phyloP scores from a whole-genome alignment of 2,113 vertebrate genomes.

The Dromiciops gliroides region DNA sequence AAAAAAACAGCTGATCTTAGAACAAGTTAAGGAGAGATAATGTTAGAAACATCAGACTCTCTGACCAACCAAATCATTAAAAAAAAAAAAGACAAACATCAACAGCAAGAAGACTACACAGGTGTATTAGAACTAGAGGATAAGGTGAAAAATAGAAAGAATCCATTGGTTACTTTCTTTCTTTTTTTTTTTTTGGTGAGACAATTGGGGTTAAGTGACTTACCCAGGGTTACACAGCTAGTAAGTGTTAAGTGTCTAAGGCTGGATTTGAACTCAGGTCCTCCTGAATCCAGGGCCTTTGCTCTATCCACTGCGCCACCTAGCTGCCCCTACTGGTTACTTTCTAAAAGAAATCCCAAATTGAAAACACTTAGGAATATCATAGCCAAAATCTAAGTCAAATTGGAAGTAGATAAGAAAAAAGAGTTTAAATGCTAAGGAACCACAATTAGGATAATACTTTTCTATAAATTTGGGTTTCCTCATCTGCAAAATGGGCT shows the following conservation, averaged over 20 bases:
- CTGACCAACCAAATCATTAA: not conserved
- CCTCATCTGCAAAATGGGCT: not conserved
- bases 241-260: too few species aligned
- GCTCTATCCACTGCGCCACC: too few species aligned
- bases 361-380: not conserved
- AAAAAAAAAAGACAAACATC: not conserved
- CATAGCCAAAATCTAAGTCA: not conserved
- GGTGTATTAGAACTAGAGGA: not conserved
- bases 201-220: too few species aligned
- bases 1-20: not conserved
- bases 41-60: not conserved
- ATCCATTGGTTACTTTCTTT: not conserved
- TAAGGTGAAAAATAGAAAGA: not conserved
- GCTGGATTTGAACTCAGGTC: too few species aligned
- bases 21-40: not conserved
- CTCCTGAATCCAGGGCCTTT: too few species aligned
- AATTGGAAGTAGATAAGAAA: not conserved
- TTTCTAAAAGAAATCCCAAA: not conserved
- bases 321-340: too few species aligned
- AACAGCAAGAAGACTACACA: not conserved
- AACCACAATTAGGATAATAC: not conserved
- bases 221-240: too few species aligned
- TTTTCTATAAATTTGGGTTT: not conserved
- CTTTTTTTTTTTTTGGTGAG: too few species aligned
- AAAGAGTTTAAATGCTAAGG: not conserved